Evolutionary conservation across 2,888 invertebrate genomes (phyloP).

Genomic region (Empis livida): DNA sequence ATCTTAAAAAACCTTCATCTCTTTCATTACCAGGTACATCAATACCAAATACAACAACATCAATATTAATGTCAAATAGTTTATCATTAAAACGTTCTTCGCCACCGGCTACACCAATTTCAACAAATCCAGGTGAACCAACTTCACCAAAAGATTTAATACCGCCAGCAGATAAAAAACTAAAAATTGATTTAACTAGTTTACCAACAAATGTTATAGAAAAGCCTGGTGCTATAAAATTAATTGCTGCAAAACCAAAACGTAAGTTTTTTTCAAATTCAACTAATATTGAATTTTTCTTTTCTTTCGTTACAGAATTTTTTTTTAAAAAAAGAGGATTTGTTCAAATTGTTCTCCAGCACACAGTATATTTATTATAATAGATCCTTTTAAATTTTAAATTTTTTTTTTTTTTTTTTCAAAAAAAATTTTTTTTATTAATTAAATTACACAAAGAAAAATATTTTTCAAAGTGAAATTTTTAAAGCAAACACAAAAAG

Average conservation of each 20-base stretch:
- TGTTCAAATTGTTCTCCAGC: too few relatives aligned
- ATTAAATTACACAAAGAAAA: too few relatives aligned
- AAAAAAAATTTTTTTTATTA: too few relatives aligned
- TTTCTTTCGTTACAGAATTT: neutral
- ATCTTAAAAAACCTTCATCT: slow-evolving; percentile 45
- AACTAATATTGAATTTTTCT: neutral
- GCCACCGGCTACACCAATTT: slow-evolving; percentile 21
- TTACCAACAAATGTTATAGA: slow-evolving; percentile 41
- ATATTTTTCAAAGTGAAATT: too few relatives aligned
- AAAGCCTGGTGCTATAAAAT: slow-evolving; percentile 69
- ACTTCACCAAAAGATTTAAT: slow-evolving; percentile 6
- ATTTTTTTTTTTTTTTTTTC: too few relatives aligned
- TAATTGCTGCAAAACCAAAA: slow-evolving; percentile 79
- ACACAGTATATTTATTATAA: too few relatives aligned
- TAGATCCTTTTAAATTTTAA: too few relatives aligned
- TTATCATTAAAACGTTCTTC: slow-evolving; percentile 21
- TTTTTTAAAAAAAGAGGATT: neutral
- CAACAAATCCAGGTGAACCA: neutral
- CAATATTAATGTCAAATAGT: slow-evolving; percentile 6
- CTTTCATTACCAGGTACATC: slow-evolving; percentile 28
- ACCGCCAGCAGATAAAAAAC: slow-evolving; percentile 60
- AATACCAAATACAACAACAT: slow-evolving; percentile 9
- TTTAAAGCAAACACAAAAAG: too few relatives aligned
- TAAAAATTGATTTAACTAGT: slow-evolving; percentile 46
- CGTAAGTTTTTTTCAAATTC: slow-evolving; percentile 55